phyloP scores from a whole-genome alignment of 2,888 invertebrate genomes.

The Apamea sordens region DNA sequence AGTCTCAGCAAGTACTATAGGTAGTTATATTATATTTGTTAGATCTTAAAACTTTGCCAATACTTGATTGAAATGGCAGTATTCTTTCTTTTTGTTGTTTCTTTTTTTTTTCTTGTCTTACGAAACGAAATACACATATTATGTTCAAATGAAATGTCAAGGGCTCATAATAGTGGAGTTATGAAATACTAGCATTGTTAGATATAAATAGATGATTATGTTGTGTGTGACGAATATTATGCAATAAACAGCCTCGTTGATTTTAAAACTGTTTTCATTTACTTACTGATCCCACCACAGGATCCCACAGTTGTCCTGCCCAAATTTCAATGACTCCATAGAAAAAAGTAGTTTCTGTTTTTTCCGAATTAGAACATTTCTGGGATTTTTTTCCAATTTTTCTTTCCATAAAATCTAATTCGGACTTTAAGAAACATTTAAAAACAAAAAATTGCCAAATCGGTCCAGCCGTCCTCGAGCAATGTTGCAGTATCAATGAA shows the following conservation, averaged over 20 bases:
- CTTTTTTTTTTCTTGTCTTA: too few species aligned
- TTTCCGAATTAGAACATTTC: not conserved
- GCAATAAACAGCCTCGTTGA: constrained; percentile 56
- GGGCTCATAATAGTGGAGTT: not conserved
- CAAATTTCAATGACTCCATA: too few species aligned
- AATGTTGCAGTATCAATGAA: too few species aligned
- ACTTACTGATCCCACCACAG: not conserved
- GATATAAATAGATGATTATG: constrained; percentile 38
- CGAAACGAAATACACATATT: too few species aligned
- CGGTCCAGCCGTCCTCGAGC: not conserved
- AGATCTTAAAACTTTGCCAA: not conserved
- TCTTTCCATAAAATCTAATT: too few species aligned
- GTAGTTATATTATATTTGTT: constrained; percentile 24
- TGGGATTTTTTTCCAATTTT: not conserved
- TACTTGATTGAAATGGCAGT: constrained; percentile 1
- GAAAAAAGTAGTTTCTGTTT: not conserved
- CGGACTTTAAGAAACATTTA: not conserved
- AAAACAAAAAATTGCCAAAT: not conserved
- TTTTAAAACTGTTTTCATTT: constrained; percentile 33
- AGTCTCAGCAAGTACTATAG: constrained; percentile 1
- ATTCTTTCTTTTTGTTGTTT: too few species aligned
- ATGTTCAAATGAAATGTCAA: not conserved
- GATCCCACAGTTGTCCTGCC: too few species aligned
- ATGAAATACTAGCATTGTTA: constrained; percentile 22
- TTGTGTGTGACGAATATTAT: constrained; percentile 38